Conservation (phyloP, 2,888 invertebrate species). For the Mythimna ferrago region DNA sequence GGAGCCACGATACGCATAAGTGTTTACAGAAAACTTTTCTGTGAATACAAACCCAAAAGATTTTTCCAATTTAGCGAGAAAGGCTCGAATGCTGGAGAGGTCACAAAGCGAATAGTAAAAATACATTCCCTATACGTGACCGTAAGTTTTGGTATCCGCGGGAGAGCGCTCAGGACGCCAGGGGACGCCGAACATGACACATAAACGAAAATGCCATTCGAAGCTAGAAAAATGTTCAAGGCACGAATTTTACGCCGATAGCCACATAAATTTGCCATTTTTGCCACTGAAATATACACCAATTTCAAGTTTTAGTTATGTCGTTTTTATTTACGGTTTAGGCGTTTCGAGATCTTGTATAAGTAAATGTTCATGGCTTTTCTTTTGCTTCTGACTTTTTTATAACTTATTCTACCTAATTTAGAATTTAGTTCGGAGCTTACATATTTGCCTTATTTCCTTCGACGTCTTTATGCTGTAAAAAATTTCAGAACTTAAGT, state of each 20-base stretch:
- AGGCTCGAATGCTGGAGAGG: conserved; percentile 77
- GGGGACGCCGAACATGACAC: conserved; percentile 74
- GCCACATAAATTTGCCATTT: conserved; percentile 63
- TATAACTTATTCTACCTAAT: conserved; percentile 3
- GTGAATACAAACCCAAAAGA: conserved; percentile 77
- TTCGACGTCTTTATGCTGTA: not conserved
- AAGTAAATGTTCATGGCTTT: conserved; percentile 21
- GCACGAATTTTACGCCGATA: conserved; percentile 68
- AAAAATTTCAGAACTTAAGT: not conserved
- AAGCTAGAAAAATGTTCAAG: conserved; percentile 73
- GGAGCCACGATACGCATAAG: conserved; percentile 64
- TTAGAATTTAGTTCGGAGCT: conserved; percentile 11
- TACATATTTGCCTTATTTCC: conserved; percentile 4
- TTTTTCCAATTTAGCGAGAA: conserved; percentile 84
- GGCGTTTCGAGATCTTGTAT: conserved; percentile 11
- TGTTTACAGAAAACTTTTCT: conserved; percentile 78
- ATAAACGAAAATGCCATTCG: conserved; percentile 76
- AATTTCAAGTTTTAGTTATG: conserved; percentile 50
- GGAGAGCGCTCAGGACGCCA: conserved; percentile 69
- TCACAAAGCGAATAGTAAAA: conserved; percentile 80
- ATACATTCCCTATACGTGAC: conserved; percentile 81
- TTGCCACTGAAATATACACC: conserved; percentile 49
- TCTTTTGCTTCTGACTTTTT: conserved; percentile 13
- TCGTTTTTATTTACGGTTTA: conserved; percentile 33
- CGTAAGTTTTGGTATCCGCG: conserved; percentile 77